Conservation (phyloP, 2,797 vertebrate species). For the Cyprinodon diabolis region DNA sequence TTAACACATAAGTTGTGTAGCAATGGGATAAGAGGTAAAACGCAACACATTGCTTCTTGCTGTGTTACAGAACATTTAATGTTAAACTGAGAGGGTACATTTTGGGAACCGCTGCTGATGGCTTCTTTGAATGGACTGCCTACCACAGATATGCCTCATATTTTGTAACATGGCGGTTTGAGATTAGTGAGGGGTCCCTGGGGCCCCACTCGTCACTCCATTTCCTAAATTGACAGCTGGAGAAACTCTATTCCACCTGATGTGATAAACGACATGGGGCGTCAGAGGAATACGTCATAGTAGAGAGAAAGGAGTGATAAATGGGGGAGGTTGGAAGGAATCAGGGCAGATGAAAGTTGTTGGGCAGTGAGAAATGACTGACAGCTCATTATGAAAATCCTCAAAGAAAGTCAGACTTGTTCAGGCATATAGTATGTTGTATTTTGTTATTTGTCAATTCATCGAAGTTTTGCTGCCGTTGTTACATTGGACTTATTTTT, state of each 20-base stretch:
- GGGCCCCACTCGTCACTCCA: constrained; percentile 79
- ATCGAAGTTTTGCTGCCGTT: background rate
- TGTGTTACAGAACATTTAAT: constrained; percentile 4
- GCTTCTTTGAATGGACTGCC: constrained; percentile 35
- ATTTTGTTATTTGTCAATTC: constrained; percentile 32
- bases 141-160: constrained; percentile 64
- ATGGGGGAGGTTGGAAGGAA: constrained; percentile 77
- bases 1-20: background rate
- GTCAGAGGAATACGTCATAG: constrained; percentile 59
- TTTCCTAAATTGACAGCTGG: constrained; percentile 83
- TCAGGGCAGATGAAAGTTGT: constrained; percentile 85
- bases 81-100: constrained; percentile 51
- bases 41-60: background rate
- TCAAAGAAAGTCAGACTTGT: constrained; percentile 51
- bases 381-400: constrained; percentile 75
- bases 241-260: constrained; percentile 80
- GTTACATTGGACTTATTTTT: background rate
- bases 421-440: constrained; percentile 29
- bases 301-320: constrained; percentile 76
- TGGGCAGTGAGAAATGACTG: constrained; percentile 80
- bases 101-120: constrained; percentile 17
- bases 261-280: constrained; percentile 75
- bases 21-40: background rate
- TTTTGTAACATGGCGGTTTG: constrained; percentile 67
- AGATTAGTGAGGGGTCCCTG: constrained; percentile 72